Evolutionary conservation across 2,888 invertebrate species (phyloP), one percentile per base, ranked within the genome.

Genomic region (Agriopis leucophaearia): DNA sequence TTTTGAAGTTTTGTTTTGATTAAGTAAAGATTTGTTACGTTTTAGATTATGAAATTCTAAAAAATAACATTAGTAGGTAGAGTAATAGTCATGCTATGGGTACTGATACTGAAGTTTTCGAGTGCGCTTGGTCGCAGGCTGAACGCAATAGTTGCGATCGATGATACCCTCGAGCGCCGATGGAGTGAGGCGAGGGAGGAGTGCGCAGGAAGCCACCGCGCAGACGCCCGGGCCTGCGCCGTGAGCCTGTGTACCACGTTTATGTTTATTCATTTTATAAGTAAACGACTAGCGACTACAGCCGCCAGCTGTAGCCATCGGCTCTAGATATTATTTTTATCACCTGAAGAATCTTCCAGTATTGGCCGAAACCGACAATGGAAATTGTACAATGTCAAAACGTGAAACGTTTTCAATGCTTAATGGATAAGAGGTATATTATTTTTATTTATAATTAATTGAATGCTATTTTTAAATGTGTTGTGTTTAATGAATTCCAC

Each of bases 131-230:
- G 77, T 71, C 64, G 68, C 64, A 66, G 74, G 76, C 74, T 77
- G 73, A 77, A 79, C 82, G 80, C 83, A 83, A 80, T 81, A 79
- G 78, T 74, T 79, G 72, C 86, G 88, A 88, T 88, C 88, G 87
- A 88, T 88, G 81, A 78, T 73, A 79, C 82, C 81, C 78, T 75
- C 76, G 77, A 71, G 74, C 74, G 74, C 67, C 71, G 70, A 70
- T 38, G 83, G 85, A 80, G 78, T 74, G 81, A 75, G 83, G 74
- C 52, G 81, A 78, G 3, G 80, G 72, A 77, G 80, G 72, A 77
- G 74, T 88, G 89, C 88, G 88, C 89, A 85, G 79, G 80, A 76
- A 78, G 80, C 78, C 77, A 81, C 79, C 84, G 88, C 88, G 88
- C 88, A 81, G 83, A 77, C 79, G 78, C 78, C 76, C 78, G 76